These are phyloP conservation scores for Plotosus lineatus DNA, from an alignment of 2,113 vertebrate genomes.

Conservation along the genomic window DNA sequence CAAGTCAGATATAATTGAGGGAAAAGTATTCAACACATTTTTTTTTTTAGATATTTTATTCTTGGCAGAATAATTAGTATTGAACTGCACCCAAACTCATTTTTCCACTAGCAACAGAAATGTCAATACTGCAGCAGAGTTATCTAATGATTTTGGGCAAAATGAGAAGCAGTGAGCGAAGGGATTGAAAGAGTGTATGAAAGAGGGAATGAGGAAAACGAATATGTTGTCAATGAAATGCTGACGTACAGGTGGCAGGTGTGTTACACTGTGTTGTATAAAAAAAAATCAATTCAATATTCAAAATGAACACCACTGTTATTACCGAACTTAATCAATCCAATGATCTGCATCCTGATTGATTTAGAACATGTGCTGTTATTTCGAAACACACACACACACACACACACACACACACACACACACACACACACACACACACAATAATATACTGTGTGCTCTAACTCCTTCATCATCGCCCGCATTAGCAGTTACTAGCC, in stretches of 20 bases:
- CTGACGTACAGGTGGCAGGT: not conserved
- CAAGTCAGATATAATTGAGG: conserved; percentile 13
- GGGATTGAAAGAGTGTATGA: not conserved
- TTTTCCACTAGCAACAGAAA: conserved; percentile 35
- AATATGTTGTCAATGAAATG: not conserved
- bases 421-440: no score
- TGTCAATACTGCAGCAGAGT: conserved; percentile 32
- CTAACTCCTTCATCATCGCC: no score
- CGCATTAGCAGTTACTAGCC: no score
- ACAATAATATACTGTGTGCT: no score
- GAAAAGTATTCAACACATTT: not conserved
- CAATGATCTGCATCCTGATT: no score
- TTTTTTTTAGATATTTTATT: not conserved
- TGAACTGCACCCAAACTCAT: conserved; percentile 16
- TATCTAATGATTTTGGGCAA: conserved; percentile 11
- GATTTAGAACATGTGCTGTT: no score
- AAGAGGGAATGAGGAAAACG: not conserved
- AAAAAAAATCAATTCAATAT: no score
- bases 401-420: no score
- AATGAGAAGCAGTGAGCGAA: not conserved
- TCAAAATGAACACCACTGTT: no score
- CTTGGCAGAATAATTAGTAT: conserved; percentile 29
- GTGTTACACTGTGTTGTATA: no score
- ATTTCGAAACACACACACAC: no score
- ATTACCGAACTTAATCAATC: no score